Evolutionary conservation across 2,888 invertebrate species (phyloP).

Genomic region (Rotaria socialis): DNA sequence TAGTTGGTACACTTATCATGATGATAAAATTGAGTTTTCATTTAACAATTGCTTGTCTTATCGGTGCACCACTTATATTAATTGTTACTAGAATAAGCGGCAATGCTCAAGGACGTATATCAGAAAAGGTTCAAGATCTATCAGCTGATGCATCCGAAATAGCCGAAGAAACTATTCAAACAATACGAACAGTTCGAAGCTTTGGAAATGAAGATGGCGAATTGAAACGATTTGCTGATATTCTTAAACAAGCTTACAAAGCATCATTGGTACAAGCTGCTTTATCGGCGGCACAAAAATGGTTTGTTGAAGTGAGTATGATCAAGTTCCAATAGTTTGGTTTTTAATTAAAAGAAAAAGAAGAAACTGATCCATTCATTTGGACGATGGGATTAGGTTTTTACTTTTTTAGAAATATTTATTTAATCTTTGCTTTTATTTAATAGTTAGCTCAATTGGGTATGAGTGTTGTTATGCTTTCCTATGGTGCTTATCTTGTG

Average conservation of each 20-base stretch:
- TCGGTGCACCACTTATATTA: slow-evolving; percentile 57
- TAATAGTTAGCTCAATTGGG: slow-evolving; percentile 36
- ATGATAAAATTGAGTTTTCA: slow-evolving; percentile 60
- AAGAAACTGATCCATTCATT: too few relatives aligned
- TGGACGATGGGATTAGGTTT: too few relatives aligned
- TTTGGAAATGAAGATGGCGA: slow-evolving; percentile 60
- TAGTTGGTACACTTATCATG: slow-evolving; percentile 56
- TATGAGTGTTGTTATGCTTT: slow-evolving; percentile 45
- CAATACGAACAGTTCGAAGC: slow-evolving; percentile 60
- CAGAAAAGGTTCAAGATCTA: slow-evolving; percentile 56
- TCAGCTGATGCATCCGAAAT: slow-evolving; percentile 59
- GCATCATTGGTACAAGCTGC: not conserved
- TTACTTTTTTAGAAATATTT: too few relatives aligned
- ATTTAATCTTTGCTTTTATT: slow-evolving; percentile 49
- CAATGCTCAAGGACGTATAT: slow-evolving; percentile 54
- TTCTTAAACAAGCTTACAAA: not conserved
- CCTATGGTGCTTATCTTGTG: slow-evolving; percentile 57
- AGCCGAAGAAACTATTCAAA: slow-evolving; percentile 59
- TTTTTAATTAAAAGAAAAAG: too few relatives aligned
- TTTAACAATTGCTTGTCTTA: slow-evolving; percentile 57
- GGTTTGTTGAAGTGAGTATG: slow-evolving; percentile 46
- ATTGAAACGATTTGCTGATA: slow-evolving; percentile 45
- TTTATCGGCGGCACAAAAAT: slow-evolving; percentile 23
- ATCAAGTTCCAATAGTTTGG: too few relatives aligned
- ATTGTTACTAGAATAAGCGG: slow-evolving; percentile 59